Conservation (phyloP, 2,888 invertebrate species). For the Tiliacea aurago region DNA sequence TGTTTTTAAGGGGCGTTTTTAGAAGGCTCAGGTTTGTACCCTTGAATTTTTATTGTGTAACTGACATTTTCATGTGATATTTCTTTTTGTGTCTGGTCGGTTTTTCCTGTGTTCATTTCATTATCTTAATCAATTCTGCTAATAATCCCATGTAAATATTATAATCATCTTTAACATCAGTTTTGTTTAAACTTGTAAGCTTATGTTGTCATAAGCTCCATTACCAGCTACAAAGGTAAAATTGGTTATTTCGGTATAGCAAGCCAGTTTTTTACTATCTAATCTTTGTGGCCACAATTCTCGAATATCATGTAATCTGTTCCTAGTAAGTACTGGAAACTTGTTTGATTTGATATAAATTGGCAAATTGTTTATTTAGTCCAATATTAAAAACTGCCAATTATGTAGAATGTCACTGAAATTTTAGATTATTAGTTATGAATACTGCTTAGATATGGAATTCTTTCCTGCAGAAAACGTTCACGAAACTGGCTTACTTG, state of each 20-base stretch:
- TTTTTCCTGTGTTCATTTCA: neutral
- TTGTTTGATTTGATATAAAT: slow-evolving; percentile 21
- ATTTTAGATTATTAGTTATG: neutral
- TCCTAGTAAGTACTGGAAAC: slow-evolving; percentile 17
- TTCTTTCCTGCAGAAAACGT: neutral
- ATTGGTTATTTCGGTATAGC: neutral
- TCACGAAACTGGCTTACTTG: neutral
- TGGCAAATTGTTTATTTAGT: slow-evolving; percentile 30
- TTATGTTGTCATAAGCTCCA: neutral
- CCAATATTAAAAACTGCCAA: slow-evolving; percentile 1
- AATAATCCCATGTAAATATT: neutral
- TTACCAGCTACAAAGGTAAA: neutral
- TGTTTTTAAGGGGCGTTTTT: slow-evolving; percentile 37
- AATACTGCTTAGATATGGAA: neutral
- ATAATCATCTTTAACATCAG: neutral
- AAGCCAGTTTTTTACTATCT: slow-evolving; percentile 30
- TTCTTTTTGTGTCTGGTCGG: neutral
- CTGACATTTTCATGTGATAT: neutral
- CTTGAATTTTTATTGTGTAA: neutral
- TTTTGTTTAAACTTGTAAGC: neutral
- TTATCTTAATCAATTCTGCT: neutral
- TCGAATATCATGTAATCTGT: slow-evolving; percentile 35
- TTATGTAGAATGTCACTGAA: slow-evolving; percentile 5
- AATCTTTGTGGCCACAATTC: slow-evolving; percentile 24
- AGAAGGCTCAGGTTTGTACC: slow-evolving; percentile 48